A percentile compares a stretch with the other conserved stretches of the same genome.
These are phyloP conservation scores for Gracilinanus agilis DNA, from an alignment of 2,113 vertebrate species.

Conservation along the genomic window DNA sequence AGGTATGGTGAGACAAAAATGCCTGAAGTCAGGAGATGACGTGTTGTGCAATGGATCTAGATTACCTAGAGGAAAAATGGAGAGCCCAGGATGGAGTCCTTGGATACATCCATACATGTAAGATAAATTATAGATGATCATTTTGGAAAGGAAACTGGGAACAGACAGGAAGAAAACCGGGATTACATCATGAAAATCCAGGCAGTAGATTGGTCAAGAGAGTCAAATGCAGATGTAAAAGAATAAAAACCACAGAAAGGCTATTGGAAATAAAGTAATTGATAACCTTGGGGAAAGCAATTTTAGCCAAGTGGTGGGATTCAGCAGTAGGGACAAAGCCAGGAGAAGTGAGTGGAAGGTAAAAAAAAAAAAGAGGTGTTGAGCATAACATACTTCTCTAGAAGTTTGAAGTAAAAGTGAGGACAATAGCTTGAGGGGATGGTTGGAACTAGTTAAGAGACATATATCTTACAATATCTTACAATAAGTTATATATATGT, in stretches of 20 bases:
- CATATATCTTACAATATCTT: too few relatives aligned
- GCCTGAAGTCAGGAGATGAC: background rate
- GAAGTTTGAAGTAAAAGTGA: background rate
- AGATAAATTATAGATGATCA: background rate
- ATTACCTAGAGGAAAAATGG: background rate
- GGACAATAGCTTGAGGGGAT: background rate
- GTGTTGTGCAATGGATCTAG: background rate
- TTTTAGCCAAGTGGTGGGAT: background rate
- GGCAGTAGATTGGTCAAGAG: background rate
- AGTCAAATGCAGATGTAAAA: background rate
- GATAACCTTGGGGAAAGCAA: background rate
- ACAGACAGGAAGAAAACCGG: background rate
- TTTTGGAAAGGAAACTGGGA: background rate
- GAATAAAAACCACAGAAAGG: background rate
- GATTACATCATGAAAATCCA: background rate
- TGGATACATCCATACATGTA: background rate
- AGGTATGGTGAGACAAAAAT: background rate
- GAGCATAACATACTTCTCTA: background rate
- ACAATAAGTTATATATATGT: too few relatives aligned
- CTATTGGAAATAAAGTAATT: background rate
- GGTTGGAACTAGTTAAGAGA: background rate
- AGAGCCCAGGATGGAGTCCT: background rate
- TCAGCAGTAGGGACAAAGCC: background rate
- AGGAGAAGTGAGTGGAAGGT: background rate
- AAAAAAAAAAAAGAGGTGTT: background rate